Percentiles rank a stretch among this genome's conserved stretches.
Conservation (phyloP, 2,888 invertebrate species). For the Adelognathus sp. region DNA sequence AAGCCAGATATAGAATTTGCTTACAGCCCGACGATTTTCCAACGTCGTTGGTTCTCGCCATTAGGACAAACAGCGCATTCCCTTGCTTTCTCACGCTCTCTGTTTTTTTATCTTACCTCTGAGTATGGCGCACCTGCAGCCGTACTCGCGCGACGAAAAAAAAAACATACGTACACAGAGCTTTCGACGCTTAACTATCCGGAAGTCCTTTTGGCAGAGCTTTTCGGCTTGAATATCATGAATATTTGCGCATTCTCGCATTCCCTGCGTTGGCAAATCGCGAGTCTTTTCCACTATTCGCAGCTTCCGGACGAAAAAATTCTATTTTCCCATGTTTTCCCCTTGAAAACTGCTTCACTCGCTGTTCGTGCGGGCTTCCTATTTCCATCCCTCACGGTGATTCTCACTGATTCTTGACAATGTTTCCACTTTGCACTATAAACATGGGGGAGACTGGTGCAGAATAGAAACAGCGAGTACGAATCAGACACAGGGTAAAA, state of each 20-base stretch:
- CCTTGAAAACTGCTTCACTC: constrained; percentile 42
- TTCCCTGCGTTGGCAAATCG: constrained; percentile 48
- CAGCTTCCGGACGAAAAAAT: constrained; percentile 41
- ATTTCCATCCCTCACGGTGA: constrained; percentile 22
- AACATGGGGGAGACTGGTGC: too few relatives aligned
- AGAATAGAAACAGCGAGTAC: background rate
- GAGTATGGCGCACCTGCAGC: constrained; percentile 1
- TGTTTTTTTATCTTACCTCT: constrained; percentile 19
- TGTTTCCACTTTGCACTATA: background rate
- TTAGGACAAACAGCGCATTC: constrained; percentile 33
- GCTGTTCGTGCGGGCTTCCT: background rate
- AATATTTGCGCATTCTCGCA: constrained; percentile 49
- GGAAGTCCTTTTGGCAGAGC: constrained; percentile 54
- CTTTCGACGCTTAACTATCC: constrained; percentile 8
- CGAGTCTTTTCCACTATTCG: constrained; percentile 52
- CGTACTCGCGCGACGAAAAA: too few relatives aligned
- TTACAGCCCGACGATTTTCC: constrained; percentile 21
- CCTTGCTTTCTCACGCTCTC: constrained; percentile 1
- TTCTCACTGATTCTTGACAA: constrained; percentile 39
- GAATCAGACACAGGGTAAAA: too few relatives aligned
- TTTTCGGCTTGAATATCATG: constrained; percentile 58
- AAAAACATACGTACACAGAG: background rate
- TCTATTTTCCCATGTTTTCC: constrained; percentile 49
- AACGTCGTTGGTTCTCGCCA: constrained; percentile 24
- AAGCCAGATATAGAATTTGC: background rate